Conservation (phyloP, 1,140 invertebrate genomes). For the Musca domestica region DNA sequence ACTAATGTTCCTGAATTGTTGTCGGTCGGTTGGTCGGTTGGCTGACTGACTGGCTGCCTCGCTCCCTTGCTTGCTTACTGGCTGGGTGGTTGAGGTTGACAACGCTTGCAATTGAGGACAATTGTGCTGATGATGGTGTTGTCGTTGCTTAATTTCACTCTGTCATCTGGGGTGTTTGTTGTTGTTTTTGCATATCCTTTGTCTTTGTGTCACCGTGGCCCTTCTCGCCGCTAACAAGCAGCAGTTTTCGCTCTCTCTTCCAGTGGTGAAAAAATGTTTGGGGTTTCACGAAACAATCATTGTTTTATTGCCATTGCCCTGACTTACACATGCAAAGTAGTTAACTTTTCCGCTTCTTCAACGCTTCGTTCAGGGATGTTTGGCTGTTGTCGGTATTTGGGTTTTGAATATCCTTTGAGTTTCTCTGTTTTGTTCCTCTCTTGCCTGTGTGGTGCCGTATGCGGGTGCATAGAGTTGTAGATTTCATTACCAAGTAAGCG, state of each 20-base stretch:
- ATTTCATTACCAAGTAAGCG: constrained; percentile 45
- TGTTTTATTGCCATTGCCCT: constrained; percentile 1
- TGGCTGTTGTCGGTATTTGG: not conserved
- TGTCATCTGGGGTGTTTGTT: constrained; percentile 9
- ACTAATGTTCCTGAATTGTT: constrained; percentile 31
- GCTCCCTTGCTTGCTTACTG: not conserved
- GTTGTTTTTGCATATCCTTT: constrained; percentile 22
- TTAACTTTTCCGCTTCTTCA: not conserved
- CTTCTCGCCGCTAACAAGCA: constrained; percentile 19
- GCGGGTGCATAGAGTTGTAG: not conserved
- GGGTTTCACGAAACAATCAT: not conserved
- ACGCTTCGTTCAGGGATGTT: not conserved
- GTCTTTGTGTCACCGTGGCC: constrained; percentile 12
- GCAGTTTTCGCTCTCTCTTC: not conserved
- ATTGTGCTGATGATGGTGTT: not conserved
- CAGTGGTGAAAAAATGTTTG: not conserved
- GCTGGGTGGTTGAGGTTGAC: not conserved
- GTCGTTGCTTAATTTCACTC: constrained; percentile 1
- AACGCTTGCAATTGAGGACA: not conserved
- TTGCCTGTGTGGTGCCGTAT: not conserved
- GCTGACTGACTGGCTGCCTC: not conserved
- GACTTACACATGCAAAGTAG: constrained; percentile 8
- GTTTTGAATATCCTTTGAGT: not conserved
- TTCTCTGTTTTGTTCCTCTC: not conserved
- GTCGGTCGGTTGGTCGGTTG: not conserved